Evolutionary conservation across 2,113 vertebrate genomes (phyloP).

Genomic region (Pygoscelis antarcticus): DNA sequence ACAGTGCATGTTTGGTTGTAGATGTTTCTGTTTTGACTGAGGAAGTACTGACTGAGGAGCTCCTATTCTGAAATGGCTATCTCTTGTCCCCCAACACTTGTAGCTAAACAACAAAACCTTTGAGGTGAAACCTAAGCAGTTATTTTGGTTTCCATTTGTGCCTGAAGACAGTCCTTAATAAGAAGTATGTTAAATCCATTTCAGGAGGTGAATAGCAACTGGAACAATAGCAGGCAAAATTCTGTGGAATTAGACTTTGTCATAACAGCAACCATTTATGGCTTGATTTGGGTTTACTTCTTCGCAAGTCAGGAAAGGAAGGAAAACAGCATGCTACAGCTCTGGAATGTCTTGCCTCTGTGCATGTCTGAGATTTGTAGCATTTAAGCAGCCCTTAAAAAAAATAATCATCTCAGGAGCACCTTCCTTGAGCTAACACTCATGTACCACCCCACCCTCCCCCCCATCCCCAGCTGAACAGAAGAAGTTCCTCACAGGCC

Average conservation of each 20-base stretch:
- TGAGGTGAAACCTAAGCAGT: background rate
- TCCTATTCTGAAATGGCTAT: background rate
- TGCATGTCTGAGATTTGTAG: background rate
- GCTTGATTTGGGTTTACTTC: background rate
- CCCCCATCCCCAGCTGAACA: too few species aligned
- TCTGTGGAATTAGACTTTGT: background rate
- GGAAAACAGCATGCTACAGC: background rate
- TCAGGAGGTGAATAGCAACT: background rate
- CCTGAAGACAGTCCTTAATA: background rate
- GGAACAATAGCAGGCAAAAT: background rate
- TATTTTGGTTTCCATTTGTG: background rate
- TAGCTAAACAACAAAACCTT: background rate
- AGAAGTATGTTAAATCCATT: background rate
- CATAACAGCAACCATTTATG: background rate
- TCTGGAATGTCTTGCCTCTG: background rate
- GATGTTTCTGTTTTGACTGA: background rate
- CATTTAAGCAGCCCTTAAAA: background rate
- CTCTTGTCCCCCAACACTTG: background rate
- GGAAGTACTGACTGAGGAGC: background rate
- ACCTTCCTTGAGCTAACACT: background rate
- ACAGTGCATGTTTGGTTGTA: fast-evolving
- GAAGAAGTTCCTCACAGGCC: background rate
- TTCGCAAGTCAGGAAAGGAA: background rate
- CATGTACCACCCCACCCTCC: fast-evolving
- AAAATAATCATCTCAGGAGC: background rate